A percentile compares a stretch with the other conserved stretches of the same genome.
Conservation (phyloP, 1,140 invertebrate genomes). For the Drosophila parvula region DNA sequence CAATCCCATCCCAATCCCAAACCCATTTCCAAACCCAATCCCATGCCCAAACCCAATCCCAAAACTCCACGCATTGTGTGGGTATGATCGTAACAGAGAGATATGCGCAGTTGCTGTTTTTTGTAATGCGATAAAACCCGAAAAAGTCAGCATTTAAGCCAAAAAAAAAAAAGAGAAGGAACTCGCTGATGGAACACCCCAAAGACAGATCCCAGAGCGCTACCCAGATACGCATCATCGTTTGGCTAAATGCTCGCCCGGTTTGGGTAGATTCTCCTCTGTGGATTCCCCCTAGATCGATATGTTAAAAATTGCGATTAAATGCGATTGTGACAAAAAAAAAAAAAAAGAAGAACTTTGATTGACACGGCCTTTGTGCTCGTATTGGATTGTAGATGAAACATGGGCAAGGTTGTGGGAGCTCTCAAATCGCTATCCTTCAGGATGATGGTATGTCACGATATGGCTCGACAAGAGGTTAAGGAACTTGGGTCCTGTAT, state of each 20-base stretch:
- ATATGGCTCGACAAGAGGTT: neutral
- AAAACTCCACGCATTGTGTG: conserved; percentile 58
- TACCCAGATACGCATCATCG: conserved; percentile 73
- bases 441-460: conserved; percentile 6
- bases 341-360: conserved; percentile 53
- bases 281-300: conserved; percentile 53
- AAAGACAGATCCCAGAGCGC: conserved; percentile 68
- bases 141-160: conserved; percentile 79
- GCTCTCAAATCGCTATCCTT: conserved; percentile 15
- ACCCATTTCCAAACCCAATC: conserved; percentile 4
- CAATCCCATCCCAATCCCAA: conserved; percentile 1
- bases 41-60: conserved; percentile 5
- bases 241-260: conserved; percentile 76
- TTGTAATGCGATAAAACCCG: conserved; percentile 56
- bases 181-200: conserved; percentile 64
- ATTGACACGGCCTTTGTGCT: conserved; percentile 74
- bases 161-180: conserved; percentile 35
- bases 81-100: conserved; percentile 57
- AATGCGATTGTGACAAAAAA: conserved; percentile 71
- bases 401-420: conserved; percentile 28
- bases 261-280: conserved; percentile 51
- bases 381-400: conserved; percentile 44
- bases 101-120: conserved; percentile 53
- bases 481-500: conserved; percentile 18
- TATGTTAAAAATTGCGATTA: conserved; percentile 80